Conservation (phyloP, 2,113 vertebrate genomes). For the Oreotrochilus melanogaster region DNA sequence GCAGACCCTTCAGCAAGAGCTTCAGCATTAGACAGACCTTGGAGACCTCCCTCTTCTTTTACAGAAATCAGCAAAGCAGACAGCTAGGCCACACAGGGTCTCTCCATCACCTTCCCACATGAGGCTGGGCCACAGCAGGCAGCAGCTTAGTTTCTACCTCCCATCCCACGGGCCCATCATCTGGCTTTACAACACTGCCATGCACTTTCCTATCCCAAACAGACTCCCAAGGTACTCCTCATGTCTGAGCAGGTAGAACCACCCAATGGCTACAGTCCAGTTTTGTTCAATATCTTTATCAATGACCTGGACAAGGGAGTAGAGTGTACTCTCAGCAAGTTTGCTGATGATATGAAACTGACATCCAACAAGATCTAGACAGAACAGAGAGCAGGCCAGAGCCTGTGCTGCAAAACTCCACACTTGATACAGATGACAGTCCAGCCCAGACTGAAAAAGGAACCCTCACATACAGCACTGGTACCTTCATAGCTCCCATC, state of each 20-base stretch:
- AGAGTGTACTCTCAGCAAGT: no score
- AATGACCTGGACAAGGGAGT: no score
- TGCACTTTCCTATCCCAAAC: no score
- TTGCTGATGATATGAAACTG: no score
- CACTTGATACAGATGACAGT: no score
- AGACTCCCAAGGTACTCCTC: no score
- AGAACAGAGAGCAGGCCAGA: no score
- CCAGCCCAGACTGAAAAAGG: neutral
- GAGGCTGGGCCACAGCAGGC: fast-evolving
- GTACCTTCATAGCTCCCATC: neutral
- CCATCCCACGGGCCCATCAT: neutral
- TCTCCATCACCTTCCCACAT: neutral
- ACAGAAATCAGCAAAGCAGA: neutral
- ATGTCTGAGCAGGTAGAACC: no score
- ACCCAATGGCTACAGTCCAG: no score
- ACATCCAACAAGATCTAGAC: no score
- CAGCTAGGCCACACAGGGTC: neutral
- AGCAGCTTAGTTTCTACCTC: neutral
- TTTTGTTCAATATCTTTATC: no score
- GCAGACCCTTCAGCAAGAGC: neutral
- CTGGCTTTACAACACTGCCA: neutral
- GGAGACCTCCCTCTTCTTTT: neutral
- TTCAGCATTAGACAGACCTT: neutral
- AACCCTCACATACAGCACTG: fast-evolving
- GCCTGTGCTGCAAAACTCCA: no score